A percentile compares a stretch with the other conserved stretches of the same genome.
Conservation (phyloP, 2,888 invertebrate species). For the Ditylenchus weischeri region DNA sequence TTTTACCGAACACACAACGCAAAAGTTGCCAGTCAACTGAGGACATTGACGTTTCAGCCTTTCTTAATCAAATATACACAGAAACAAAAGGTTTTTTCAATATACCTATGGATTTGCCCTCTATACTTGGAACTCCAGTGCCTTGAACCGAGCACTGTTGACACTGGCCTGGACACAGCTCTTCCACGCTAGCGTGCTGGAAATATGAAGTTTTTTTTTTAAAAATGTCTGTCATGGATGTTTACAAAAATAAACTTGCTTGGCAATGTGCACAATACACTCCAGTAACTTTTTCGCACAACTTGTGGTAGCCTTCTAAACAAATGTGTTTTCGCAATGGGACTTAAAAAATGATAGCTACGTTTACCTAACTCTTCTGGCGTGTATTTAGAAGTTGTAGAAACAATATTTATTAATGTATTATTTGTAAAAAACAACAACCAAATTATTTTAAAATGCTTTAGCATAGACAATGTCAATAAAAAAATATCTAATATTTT, state of each 20-base stretch:
- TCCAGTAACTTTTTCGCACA: constrained; percentile 2
- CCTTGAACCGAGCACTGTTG: not conserved
- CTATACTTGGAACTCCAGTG: not conserved
- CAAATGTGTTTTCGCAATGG: not conserved
- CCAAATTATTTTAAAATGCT: no score
- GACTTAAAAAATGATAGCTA: no score
- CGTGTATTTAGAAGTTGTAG: no score
- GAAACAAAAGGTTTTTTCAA: no score
- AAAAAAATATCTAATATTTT: no score
- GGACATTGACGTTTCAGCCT: not conserved
- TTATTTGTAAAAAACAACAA: no score
- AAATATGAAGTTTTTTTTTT: not conserved
- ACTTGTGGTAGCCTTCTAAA: constrained; percentile 7
- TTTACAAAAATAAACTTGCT: not conserved
- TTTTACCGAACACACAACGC: not conserved
- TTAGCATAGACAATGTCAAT: no score
- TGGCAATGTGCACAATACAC: constrained; percentile 2
- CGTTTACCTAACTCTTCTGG: no score
- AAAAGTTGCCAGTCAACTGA: constrained; percentile 9
- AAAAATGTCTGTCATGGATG: not conserved
- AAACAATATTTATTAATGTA: no score
- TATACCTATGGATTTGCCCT: not conserved
- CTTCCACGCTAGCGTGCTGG: constrained; percentile 4
- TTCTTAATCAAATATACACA: not conserved
- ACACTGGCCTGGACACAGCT: constrained; percentile 3